Percentiles rank a stretch among this genome's conserved stretches.
Conservation (phyloP, 2,797 vertebrate genomes). For the Tenualosa ilisha region DNA sequence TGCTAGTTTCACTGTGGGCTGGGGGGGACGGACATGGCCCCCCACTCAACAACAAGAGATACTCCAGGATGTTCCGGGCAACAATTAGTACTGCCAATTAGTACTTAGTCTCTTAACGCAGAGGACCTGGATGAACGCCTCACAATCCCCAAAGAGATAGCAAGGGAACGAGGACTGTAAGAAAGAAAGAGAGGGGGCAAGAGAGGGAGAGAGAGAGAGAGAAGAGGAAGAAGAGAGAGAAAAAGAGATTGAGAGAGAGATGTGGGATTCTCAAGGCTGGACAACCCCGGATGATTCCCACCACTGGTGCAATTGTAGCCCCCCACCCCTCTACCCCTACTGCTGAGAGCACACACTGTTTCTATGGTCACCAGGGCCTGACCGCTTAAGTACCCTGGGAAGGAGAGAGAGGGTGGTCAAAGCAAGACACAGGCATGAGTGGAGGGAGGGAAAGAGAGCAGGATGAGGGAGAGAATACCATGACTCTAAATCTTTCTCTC, state of each 20-base stretch:
- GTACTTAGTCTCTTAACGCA: background rate
- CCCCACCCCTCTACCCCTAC: background rate
- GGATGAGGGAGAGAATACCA: conserved; percentile 8
- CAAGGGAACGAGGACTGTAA: background rate
- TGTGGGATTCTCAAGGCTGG: background rate
- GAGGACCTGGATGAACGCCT: background rate
- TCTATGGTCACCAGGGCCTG: background rate
- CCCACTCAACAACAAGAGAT: background rate
- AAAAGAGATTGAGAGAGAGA: background rate
- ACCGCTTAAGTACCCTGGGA: background rate
- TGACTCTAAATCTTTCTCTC: conserved; percentile 28
- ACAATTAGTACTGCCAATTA: background rate
- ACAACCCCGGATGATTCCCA: background rate
- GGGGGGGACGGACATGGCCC: background rate
- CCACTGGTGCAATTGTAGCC: background rate
- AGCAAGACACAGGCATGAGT: background rate
- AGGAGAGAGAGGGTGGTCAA: background rate
- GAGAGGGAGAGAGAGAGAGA: background rate
- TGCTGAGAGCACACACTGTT: background rate
- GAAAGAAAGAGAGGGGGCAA: background rate
- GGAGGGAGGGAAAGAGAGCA: background rate
- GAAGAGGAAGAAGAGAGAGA: background rate
- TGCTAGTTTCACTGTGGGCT: background rate
- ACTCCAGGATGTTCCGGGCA: background rate
- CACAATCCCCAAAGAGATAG: conserved; percentile 18